Percentiles rank a stretch among this genome's conserved stretches.
Evolutionary conservation across 2,113 vertebrate genomes (phyloP).

Genomic region (Collichthys lucidus): DNA sequence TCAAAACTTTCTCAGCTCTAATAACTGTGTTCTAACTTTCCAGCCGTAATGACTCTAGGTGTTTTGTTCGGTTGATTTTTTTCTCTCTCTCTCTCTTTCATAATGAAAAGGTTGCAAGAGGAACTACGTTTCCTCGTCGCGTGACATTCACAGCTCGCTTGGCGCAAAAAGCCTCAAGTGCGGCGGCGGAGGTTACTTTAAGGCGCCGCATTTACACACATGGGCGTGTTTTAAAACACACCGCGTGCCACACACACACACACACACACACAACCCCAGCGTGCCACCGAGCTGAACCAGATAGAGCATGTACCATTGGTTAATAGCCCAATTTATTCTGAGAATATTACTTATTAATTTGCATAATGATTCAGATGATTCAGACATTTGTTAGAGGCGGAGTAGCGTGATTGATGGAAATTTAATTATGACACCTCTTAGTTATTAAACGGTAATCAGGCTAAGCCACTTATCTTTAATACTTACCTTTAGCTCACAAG

Average conservation of each 20-base stretch:
- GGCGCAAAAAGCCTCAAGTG: slow-evolving; percentile 21
- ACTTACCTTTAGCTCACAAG: slow-evolving; percentile 80
- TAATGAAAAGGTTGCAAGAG: slow-evolving; percentile 55
- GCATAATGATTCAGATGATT: slow-evolving; percentile 84
- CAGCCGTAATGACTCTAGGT: slow-evolving; percentile 60
- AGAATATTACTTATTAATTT: slow-evolving; percentile 87
- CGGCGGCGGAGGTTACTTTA: neutral
- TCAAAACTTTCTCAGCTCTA: slow-evolving; percentile 62
- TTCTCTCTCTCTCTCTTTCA: neutral
- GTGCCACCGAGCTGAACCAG: slow-evolving; percentile 49
- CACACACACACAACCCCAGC: slow-evolving; percentile 10
- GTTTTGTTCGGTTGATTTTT: slow-evolving; percentile 37
- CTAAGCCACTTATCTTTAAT: slow-evolving; percentile 83
- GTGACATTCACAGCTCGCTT: slow-evolving; percentile 52
- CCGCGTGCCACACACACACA: neutral
- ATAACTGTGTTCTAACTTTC: slow-evolving; percentile 62
- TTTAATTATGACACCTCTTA: slow-evolving; percentile 86
- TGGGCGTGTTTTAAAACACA: neutral
- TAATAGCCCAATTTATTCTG: slow-evolving; percentile 81
- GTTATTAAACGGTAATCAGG: slow-evolving; percentile 85
- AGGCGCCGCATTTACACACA: slow-evolving; percentile 17
- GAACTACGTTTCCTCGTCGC: slow-evolving; percentile 43
- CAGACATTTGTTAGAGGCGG: slow-evolving; percentile 77
- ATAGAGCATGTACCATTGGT: slow-evolving; percentile 67
- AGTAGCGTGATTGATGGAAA: slow-evolving; percentile 82